Evolutionary conservation across 2,888 invertebrate species (phyloP).

Genomic region (Heliothis peltigera): DNA sequence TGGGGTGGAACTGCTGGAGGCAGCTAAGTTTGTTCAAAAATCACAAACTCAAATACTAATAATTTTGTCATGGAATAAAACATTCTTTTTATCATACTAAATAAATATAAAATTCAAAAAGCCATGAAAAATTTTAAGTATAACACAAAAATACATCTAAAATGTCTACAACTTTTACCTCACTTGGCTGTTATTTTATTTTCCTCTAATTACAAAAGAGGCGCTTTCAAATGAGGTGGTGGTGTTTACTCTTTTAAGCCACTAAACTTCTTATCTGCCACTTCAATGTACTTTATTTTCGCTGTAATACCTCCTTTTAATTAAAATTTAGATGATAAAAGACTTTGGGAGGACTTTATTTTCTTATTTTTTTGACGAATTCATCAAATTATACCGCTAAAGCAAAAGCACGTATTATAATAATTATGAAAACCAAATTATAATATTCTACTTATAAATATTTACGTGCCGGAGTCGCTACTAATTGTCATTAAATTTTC

Average conservation of each 20-base stretch:
- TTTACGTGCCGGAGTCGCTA: too few species aligned
- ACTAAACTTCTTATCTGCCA: constrained; percentile 35
- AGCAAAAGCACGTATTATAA: too few species aligned
- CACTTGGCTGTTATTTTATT: constrained; percentile 30
- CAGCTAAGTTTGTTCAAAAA: too few species aligned
- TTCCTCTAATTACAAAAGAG: constrained; percentile 34
- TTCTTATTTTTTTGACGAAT: not conserved
- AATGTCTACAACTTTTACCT: constrained; percentile 18
- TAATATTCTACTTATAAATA: too few species aligned
- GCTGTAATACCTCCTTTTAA: constrained; percentile 38
- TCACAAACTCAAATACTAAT: too few species aligned
- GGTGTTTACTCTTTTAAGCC: constrained; percentile 49
- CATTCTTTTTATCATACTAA: too few species aligned
- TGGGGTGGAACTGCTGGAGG: too few species aligned
- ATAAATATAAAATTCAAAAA: not conserved
- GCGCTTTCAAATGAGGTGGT: constrained; percentile 46
- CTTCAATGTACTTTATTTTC: constrained; percentile 39
- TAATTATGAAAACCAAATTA: too few species aligned
- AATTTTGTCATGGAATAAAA: too few species aligned
- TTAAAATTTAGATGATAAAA: constrained; percentile 33
- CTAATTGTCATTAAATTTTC: too few species aligned
- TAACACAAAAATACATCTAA: not conserved
- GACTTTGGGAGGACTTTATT: constrained; percentile 2
- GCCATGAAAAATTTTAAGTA: not conserved
- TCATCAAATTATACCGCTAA: too few species aligned